Conservation (phyloP, 2,797 vertebrate species). For the Bovichtus variegatus region DNA sequence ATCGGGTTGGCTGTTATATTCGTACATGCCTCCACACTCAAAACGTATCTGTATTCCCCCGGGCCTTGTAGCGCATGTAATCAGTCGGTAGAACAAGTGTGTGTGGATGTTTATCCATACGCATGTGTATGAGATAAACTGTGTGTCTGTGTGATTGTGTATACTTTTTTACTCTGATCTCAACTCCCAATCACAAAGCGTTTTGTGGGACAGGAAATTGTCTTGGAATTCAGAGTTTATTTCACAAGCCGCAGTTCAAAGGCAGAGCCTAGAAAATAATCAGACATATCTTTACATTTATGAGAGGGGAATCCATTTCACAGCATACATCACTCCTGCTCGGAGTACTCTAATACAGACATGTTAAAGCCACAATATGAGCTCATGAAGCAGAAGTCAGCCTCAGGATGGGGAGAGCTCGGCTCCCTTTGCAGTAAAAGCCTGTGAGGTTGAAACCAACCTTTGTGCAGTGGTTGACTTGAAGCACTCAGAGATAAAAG, state of each 20-base stretch:
- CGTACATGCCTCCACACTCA: slow-evolving; percentile 9
- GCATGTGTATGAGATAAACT: slow-evolving; percentile 51
- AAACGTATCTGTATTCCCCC: slow-evolving; percentile 41
- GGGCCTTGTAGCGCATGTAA: slow-evolving; percentile 22
- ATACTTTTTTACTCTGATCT: slow-evolving; percentile 57
- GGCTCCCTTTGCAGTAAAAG: slow-evolving; percentile 13
- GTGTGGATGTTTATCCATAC: slow-evolving; percentile 30
- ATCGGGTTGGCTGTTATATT: slow-evolving; percentile 44
- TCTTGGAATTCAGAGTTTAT: slow-evolving; percentile 72
- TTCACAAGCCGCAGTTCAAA: slow-evolving; percentile 73
- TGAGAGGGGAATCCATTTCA: slow-evolving; percentile 69
- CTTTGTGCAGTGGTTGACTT: neutral
- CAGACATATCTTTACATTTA: slow-evolving; percentile 73
- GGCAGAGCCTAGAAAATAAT: slow-evolving; percentile 60
- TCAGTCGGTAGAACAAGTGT: slow-evolving; percentile 40
- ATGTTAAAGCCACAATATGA: slow-evolving; percentile 53
- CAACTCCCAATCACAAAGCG: slow-evolving; percentile 66
- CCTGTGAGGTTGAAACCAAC: slow-evolving; percentile 13
- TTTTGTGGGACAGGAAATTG: slow-evolving; percentile 82
- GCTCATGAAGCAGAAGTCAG: slow-evolving; percentile 66
- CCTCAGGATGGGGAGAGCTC: neutral
- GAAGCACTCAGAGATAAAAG: neutral
- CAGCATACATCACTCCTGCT: slow-evolving; percentile 53
- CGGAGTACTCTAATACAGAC: slow-evolving; percentile 45
- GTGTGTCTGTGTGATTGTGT: slow-evolving; percentile 27